These are phyloP conservation scores for Scaptomyza caliginosa DNA, from an alignment of 2,888 invertebrate species.

Conservation along the genomic window DNA sequence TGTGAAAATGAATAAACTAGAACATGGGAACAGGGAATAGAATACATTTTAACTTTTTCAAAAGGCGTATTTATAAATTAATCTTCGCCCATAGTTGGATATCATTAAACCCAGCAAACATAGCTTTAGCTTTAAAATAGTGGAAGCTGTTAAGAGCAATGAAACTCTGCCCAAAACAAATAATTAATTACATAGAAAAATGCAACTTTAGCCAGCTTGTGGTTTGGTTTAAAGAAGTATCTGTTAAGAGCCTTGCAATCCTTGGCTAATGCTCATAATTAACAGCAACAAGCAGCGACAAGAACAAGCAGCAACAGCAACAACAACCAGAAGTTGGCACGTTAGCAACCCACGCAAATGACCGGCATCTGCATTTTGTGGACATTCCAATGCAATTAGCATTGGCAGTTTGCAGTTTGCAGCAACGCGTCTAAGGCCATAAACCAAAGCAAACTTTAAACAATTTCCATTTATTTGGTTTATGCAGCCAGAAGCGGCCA, in stretches of 20 bases:
- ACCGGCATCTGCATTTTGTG: constrained; percentile 55
- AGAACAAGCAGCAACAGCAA: constrained; percentile 2
- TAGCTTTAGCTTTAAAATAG: too few species aligned
- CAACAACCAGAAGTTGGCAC: constrained; percentile 11
- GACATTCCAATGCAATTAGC: constrained; percentile 76
- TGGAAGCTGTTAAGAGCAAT: too few species aligned
- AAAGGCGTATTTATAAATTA: too few species aligned
- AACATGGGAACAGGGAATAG: too few species aligned
- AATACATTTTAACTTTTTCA: too few species aligned
- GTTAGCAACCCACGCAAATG: constrained; percentile 54
- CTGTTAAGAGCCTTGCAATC: constrained; percentile 1
- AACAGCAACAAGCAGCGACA: constrained; percentile 15
- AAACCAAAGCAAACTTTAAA: constrained; percentile 78
- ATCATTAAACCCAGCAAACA: too few species aligned
- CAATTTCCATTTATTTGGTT: constrained; percentile 80
- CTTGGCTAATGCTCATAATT: constrained; percentile 28
- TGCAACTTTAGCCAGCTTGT: background rate
- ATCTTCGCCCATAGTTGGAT: too few species aligned
- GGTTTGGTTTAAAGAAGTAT: background rate
- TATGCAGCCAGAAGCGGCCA: constrained; percentile 61
- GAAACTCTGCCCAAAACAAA: too few species aligned
- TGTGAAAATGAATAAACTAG: background rate
- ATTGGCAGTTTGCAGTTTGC: constrained; percentile 47
- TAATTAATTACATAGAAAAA: too few species aligned
- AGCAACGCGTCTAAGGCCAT: constrained; percentile 62